These are phyloP conservation scores for Thymelicus sylvestris DNA, from an alignment of 2,888 invertebrate genomes.

Conservation along the genomic window DNA sequence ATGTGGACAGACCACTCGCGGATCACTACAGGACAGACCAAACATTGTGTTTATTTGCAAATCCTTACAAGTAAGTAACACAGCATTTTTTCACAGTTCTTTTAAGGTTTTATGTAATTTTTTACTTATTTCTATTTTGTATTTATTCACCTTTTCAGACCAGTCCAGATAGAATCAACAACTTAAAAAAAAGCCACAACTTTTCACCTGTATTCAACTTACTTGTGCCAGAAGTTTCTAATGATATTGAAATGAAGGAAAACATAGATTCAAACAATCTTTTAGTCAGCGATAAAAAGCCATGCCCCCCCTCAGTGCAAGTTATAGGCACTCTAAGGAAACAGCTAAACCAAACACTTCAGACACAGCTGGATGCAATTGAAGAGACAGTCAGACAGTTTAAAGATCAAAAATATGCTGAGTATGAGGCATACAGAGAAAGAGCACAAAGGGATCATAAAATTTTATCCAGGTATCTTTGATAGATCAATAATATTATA, in stretches of 20 bases:
- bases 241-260: slow-evolving; percentile 80
- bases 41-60: slow-evolving; percentile 82
- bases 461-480: slow-evolving; percentile 85
- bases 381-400: slow-evolving; percentile 91
- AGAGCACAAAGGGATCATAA: slow-evolving; percentile 89
- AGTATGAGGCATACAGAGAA: slow-evolving; percentile 89
- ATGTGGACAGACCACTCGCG: slow-evolving; percentile 87
- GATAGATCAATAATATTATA: slow-evolving; percentile 5
- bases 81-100: neutral
- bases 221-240: slow-evolving; percentile 84
- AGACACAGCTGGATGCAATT: slow-evolving; percentile 88
- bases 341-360: slow-evolving; percentile 87
- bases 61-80: slow-evolving; percentile 82
- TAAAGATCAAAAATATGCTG: slow-evolving; percentile 90
- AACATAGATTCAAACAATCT: slow-evolving; percentile 75
- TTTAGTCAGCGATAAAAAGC: slow-evolving; percentile 60
- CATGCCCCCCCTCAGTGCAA: slow-evolving; percentile 79
- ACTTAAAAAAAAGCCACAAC: slow-evolving; percentile 85
- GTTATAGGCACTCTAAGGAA: slow-evolving; percentile 86
- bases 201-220: slow-evolving; percentile 90
- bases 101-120: neutral
- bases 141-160: slow-evolving; percentile 71
- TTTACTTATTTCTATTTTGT: neutral
- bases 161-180: slow-evolving; percentile 84
- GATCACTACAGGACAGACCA: slow-evolving; percentile 81